Evolutionary conservation across 2,113 vertebrate species (phyloP).

Genomic region (Octodon degus): DNA sequence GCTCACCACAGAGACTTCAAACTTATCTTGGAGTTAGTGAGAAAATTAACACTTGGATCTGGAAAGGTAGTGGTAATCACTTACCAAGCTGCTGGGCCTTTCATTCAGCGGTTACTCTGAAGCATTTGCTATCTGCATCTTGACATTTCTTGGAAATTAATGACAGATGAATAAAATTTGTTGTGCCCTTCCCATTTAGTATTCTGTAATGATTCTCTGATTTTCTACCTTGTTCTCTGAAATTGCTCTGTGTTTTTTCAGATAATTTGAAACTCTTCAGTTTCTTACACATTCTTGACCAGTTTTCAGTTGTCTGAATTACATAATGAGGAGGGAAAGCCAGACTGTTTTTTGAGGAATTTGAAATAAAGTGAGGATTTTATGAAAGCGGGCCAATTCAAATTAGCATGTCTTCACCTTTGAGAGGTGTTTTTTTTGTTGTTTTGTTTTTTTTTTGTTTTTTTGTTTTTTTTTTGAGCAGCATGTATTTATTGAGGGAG

Average conservation of each 20-base stretch:
- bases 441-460: too few species aligned
- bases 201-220: not conserved
- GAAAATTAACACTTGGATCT: slow-evolving; percentile 16
- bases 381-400: not conserved
- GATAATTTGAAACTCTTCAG: not conserved
- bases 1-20: not conserved
- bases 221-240: not conserved
- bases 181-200: not conserved
- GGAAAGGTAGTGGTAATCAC: not conserved
- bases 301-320: not conserved
- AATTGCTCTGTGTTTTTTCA: slow-evolving; percentile 2
- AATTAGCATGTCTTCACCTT: not conserved
- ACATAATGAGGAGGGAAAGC: rapidly evolving
- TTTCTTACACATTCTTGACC: not conserved
- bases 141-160: not conserved
- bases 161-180: not conserved
- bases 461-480: too few species aligned
- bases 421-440: not conserved
- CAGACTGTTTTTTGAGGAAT: not conserved
- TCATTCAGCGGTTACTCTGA: not conserved
- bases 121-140: not conserved
- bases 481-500: too few species aligned
- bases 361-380: not conserved
- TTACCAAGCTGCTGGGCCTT: not conserved
- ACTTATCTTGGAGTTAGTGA: not conserved